Evolutionary conservation across 2,888 invertebrate species (phyloP).

Genomic region (Pecten maximus): DNA sequence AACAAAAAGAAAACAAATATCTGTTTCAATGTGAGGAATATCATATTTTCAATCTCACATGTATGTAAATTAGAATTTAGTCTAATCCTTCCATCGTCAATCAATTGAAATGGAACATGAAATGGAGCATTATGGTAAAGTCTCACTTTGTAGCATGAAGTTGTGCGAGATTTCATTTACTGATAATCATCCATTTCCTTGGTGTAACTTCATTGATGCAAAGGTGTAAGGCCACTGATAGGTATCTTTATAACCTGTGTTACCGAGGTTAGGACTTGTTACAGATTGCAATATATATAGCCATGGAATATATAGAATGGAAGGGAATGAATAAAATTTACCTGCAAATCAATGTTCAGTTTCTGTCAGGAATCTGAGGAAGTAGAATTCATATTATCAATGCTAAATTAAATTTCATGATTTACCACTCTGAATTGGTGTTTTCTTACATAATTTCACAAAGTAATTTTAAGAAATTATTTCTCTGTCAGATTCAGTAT

Average conservation of each 20-base stretch:
- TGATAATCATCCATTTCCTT: neutral
- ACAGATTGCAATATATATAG: neutral
- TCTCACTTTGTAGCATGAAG: neutral
- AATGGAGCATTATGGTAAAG: neutral
- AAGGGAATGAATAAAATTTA: neutral
- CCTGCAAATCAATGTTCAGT: too few relatives aligned
- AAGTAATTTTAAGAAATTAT: neutral
- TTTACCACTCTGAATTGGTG: neutral
- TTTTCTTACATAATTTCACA: neutral
- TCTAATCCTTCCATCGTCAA: neutral
- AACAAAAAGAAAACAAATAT: neutral
- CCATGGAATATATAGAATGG: neutral
- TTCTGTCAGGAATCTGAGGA: neutral
- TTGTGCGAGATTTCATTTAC: neutral
- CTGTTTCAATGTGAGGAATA: too few relatives aligned
- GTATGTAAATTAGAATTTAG: neutral
- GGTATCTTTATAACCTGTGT: neutral
- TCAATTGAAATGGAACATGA: neutral
- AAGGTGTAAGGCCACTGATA: neutral
- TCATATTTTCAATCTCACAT: neutral
- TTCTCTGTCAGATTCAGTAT: neutral
- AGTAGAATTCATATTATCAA: neutral
- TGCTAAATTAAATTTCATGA: neutral
- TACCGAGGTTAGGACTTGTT: neutral
- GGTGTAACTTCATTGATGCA: neutral